phyloP scores from a whole-genome alignment of 2,888 invertebrate genomes.

The Epistrophe eligans region DNA sequence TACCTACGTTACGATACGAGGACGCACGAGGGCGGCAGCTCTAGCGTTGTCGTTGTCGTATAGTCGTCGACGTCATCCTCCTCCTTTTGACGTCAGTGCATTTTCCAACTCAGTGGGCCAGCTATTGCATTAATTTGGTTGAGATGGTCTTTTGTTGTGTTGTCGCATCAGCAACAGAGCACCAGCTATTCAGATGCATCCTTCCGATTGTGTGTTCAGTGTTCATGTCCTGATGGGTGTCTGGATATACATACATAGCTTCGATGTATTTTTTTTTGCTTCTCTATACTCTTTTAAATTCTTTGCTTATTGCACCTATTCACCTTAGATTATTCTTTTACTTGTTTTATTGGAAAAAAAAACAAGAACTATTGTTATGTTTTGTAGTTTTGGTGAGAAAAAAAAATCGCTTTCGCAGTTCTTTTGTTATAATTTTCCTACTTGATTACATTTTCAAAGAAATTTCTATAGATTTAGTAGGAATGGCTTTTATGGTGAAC shows the following conservation, averaged over 20 bases:
- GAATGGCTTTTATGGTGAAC: not conserved
- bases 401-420: not conserved
- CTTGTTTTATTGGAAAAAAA: not conserved
- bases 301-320: slow-evolving; percentile 14
- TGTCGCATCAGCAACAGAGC: slow-evolving; percentile 35
- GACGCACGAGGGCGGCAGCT: slow-evolving; percentile 15
- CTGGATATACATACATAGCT: slow-evolving; percentile 29
- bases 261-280: not conserved
- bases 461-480: not conserved
- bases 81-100: slow-evolving; percentile 62
- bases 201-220: slow-evolving; percentile 30
- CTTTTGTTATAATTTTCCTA: not conserved
- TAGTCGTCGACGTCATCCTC: not conserved
- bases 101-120: slow-evolving; percentile 74
- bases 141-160: slow-evolving; percentile 72
- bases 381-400: not conserved
- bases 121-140: slow-evolving; percentile 75
- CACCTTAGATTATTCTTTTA: not conserved
- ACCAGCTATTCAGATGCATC: slow-evolving; percentile 37
- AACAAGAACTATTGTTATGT: not conserved
- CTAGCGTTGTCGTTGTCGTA: not conserved
- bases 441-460: slow-evolving; percentile 4
- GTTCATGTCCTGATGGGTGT: slow-evolving; percentile 50
- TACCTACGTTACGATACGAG: not conserved
- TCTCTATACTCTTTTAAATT: not conserved